Evolutionary conservation across 2,797 vertebrate species (phyloP).

Genomic region (Chanos chanos): DNA sequence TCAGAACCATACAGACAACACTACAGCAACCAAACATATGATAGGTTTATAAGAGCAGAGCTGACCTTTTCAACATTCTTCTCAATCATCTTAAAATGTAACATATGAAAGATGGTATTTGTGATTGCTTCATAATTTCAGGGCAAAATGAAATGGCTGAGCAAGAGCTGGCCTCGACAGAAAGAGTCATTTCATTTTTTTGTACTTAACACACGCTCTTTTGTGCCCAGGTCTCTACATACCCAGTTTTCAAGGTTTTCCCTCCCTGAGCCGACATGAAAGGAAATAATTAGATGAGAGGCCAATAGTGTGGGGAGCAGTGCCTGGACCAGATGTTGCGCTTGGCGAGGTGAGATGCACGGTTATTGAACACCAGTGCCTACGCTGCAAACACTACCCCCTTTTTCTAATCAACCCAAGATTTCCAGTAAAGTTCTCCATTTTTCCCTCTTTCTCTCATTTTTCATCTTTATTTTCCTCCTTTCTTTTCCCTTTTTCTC

Average conservation of each 20-base stretch:
- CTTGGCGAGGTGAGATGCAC: constrained; percentile 61
- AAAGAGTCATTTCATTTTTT: constrained; percentile 1
- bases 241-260: not conserved
- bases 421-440: constrained; percentile 61
- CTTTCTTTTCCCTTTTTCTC: constrained; percentile 5
- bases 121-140: too few species aligned
- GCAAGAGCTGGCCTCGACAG: not conserved
- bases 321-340: constrained; percentile 61
- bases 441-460: constrained; percentile 35
- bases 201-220: constrained; percentile 37
- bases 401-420: constrained; percentile 62
- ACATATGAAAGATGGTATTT: too few species aligned
- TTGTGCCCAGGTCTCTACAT: not conserved
- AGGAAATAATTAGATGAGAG: constrained; percentile 55
- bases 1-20: too few species aligned
- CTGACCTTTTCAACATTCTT: too few species aligned
- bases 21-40: too few species aligned
- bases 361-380: constrained; percentile 61
- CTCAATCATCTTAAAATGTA: too few species aligned
- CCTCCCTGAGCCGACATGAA: constrained; percentile 35
- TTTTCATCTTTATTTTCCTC: not conserved
- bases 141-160: not conserved
- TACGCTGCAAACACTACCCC: constrained; percentile 59
- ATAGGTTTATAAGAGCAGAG: too few species aligned
- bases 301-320: constrained; percentile 27